Evolutionary conservation across 2,113 vertebrate species (phyloP), one percentile per base, ranked within the genome.

Genomic region (Cryptotis parvus): DNA sequence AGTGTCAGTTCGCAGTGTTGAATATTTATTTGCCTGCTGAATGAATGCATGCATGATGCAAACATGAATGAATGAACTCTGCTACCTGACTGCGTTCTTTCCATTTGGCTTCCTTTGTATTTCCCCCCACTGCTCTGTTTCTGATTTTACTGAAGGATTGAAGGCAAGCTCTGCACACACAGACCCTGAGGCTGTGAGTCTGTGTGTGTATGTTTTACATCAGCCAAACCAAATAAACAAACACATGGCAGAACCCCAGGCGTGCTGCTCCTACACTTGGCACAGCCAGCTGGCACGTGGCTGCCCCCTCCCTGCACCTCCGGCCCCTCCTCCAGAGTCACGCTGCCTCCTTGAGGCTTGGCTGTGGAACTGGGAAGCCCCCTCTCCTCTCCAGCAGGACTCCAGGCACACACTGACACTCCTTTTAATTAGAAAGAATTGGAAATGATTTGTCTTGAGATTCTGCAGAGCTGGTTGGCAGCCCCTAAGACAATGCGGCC

Each of bases 161-260:
- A 94, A 90, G 3, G 7, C 91, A 66, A 70, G 95, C 82, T 94
- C 78, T 63, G 74, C 86, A 69, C 92, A n/a, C n/a, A 94, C 61
- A 76, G 90, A 82, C 93, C 95, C 92, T 4, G 92, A 82, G 96
- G 96, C 96, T 92, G 58, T 89, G 77, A 92, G 87, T 77, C 84
- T 96, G 87, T 86, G 89, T 95, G 90, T 94, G 90, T 94, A 89
- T 94, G 93, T 94, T 96, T 94, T 94, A 94, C 85, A 93, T 94
- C 94, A 96, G 96, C 95, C 94, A 96, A 96, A 95, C 90, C 95
- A 96, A 96, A 96, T 94, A 96, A 96, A 95, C 94, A 96, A 94
- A 96, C 95, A 95, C 95, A 95, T 96, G 95, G 93, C 92, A 82
- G 94, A 96, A 94, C 94, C 96, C 92, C 90, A 94, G 93, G 94